These are phyloP conservation scores for Chaenodraco wilsoni DNA, from an alignment of 2,797 vertebrate species.

Conservation along the genomic window DNA sequence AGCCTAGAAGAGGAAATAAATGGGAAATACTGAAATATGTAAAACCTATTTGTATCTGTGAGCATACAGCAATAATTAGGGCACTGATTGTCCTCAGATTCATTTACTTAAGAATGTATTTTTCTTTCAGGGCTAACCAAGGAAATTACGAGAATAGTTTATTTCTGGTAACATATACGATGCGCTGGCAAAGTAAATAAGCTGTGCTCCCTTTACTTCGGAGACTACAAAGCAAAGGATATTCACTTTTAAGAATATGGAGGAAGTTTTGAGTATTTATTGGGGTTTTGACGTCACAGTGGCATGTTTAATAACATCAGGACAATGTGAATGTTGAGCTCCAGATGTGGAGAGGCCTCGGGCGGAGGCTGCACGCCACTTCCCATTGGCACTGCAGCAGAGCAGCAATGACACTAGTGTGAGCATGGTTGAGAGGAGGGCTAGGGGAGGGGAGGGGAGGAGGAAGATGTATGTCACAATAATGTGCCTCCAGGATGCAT, in stretches of 20 bases:
- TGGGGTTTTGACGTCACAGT: constrained; percentile 43
- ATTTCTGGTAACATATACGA: constrained; percentile 40
- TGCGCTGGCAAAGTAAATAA: constrained; percentile 24
- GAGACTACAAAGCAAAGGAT: constrained; percentile 35
- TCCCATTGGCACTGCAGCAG: constrained; percentile 74
- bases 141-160: constrained; percentile 45
- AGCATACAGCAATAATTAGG: constrained; percentile 77
- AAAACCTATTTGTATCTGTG: constrained; percentile 75
- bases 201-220: constrained; percentile 13
- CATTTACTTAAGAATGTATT: constrained; percentile 67
- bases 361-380: constrained; percentile 73
- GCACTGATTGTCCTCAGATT: constrained; percentile 63
- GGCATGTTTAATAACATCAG: constrained; percentile 63
- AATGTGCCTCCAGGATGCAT: constrained; percentile 83
- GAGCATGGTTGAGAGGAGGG: constrained; percentile 67
- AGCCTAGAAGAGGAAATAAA: constrained; percentile 67
- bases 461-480: constrained; percentile 80
- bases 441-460: constrained; percentile 65
- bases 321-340: constrained; percentile 66
- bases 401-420: constrained; percentile 67
- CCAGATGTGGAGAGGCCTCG: constrained; percentile 76
- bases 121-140: constrained; percentile 46
- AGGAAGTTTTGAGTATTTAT: constrained; percentile 49
- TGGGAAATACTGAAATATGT: constrained; percentile 77
- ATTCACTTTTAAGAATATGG: constrained; percentile 26